Conservation (phyloP, 2,797 vertebrate species). For the Myripristis jacobus region DNA sequence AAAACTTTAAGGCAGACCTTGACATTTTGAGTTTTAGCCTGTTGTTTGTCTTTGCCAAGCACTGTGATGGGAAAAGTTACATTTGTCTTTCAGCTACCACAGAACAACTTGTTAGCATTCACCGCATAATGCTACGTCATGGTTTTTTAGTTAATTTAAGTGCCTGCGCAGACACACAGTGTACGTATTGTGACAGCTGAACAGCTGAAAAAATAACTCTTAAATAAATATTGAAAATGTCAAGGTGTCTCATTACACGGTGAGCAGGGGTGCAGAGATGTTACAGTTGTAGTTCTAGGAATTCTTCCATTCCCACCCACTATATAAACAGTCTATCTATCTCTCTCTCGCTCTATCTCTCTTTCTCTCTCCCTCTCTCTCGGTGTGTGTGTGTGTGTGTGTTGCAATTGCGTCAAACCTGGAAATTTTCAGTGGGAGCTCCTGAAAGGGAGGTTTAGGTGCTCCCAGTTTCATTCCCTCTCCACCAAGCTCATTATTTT, state of each 20-base stretch:
- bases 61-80: conserved; percentile 3
- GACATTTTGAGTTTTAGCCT: conserved; percentile 20
- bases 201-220: neutral
- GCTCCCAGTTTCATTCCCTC: no score
- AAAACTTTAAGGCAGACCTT: conserved; percentile 35
- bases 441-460: no score
- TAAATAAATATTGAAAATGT: neutral
- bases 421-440: no score
- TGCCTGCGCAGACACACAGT: neutral
- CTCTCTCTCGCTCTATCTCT: no score
- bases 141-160: neutral
- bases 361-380: no score
- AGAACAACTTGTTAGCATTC: neutral
- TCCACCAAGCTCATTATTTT: no score
- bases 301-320: no score
- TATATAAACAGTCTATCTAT: no score
- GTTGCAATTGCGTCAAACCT: no score
- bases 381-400: no score
- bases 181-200: neutral
- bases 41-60: conserved; percentile 14
- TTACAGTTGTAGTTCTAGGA: no score
- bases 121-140: neutral
- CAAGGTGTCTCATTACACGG: neutral
- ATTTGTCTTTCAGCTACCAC: neutral
- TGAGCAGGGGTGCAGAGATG: no score